phyloP scores from a whole-genome alignment of 2,113 vertebrate species.

The Eudorcas thomsonii region DNA sequence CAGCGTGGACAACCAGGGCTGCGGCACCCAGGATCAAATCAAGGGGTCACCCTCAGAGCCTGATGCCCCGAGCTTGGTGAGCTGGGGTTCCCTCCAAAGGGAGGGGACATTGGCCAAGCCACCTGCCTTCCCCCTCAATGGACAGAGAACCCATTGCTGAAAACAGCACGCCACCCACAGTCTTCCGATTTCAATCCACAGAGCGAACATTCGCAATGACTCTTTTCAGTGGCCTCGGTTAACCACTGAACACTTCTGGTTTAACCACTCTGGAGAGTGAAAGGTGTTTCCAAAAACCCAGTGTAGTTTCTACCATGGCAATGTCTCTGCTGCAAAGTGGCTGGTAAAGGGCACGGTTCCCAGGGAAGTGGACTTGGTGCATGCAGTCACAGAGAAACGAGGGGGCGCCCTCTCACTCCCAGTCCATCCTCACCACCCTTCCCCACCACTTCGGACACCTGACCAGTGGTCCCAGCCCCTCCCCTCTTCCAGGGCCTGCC shows the following conservation, averaged over 20 bases:
- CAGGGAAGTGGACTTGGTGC: neutral
- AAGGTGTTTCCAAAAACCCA: neutral
- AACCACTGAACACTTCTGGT: neutral
- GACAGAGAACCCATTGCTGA: neutral
- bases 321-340: neutral
- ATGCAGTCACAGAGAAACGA: fast-evolving
- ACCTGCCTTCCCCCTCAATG: fast-evolving
- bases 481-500: neutral
- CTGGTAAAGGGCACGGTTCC: neutral
- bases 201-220: neutral
- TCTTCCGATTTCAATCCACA: neutral
- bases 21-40: neutral
- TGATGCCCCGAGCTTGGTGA: neutral
- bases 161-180: neutral
- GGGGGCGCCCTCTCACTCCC: neutral
- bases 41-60: neutral
- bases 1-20: fast-evolving
- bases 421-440: neutral
- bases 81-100: neutral
- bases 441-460: too few species aligned
- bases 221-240: neutral
- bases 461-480: neutral
- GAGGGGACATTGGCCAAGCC: fast-evolving
- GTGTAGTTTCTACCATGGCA: neutral
- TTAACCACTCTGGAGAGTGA: neutral